Base-by-base conservation (phyloP, 2,888 invertebrate species). In the Lasioglossum malachurum region DNA sequence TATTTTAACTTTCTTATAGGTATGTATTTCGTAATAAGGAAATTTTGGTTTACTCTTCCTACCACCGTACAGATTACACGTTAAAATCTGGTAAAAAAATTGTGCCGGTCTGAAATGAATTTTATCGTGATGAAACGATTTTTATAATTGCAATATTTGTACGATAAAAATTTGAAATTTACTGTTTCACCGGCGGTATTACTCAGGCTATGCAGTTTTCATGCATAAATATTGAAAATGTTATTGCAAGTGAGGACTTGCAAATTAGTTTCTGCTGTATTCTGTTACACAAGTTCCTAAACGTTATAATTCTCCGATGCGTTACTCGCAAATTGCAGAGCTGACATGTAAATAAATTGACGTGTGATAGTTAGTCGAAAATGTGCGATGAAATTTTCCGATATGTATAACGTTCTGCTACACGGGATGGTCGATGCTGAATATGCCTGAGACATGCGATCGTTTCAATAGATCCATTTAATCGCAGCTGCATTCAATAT, bases 371-470 rank as follows among this genome's bases (percentile, higher is more conserved):
- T n/a, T 10, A 2, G 41, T 71, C 69, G 38, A 69, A 69, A 69
- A 38, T 35, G 23, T 35, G 35, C 35, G 35, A 23, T 23, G 19
- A 38, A 69, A 69, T 71, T 41, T 41, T 71, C 71, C 38, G 38
- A 71, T 71, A 41, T 12, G 12, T 44, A 44, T 38, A 23, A n/a
- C n/a, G n/a, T 41, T 41, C n/a, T 14, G 41, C 41, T 12, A n/a
- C n/a, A 12, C 71, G 67, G 14, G 71, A 71, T 5, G 23, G 38
- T 41, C 12, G 38, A 71, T 2, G 14, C 14, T 41, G 71, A 71
- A 71, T 71, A 71, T 41, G 4, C 41, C 41, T 14, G n/a, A 41
- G 71, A 41, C 71, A 71, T 41, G 71, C 71, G n/a, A 71, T 41
- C 23, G 23, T 41, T 71, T 71, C 38, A 71, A 71, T 71, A 23